A percentile compares a stretch with the other conserved stretches of the same genome.
Conservation (phyloP, 2,797 vertebrate genomes). For the Pseudochirops cupreus region DNA sequence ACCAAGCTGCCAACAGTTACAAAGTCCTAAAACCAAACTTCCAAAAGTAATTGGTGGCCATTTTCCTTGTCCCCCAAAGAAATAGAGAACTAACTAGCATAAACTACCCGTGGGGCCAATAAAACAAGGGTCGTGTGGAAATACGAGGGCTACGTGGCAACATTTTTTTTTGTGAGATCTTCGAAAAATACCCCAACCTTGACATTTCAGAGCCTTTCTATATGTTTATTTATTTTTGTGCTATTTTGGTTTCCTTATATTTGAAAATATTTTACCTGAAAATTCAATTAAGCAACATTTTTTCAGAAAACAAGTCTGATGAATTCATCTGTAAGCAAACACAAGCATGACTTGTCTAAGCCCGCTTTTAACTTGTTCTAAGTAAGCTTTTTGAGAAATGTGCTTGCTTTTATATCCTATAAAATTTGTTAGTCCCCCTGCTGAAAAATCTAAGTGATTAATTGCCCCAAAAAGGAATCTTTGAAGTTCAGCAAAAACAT, state of each 20-base stretch:
- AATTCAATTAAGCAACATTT: neutral
- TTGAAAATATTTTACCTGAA: slow-evolving; percentile 7
- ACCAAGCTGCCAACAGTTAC: neutral
- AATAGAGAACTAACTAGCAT: neutral
- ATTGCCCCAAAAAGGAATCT: neutral
- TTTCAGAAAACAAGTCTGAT: neutral
- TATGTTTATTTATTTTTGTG: neutral
- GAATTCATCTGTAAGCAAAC: slow-evolving; percentile 11
- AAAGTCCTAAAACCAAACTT: neutral
- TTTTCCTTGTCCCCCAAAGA: neutral
- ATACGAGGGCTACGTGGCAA: neutral
- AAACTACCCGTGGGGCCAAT: neutral
- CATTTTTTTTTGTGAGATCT: neutral
- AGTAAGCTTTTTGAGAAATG: neutral
- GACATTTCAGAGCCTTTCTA: neutral
- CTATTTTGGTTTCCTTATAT: neutral
- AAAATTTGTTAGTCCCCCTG: slow-evolving; percentile 17
- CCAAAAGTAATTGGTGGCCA: neutral
- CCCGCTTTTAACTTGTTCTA: neutral
- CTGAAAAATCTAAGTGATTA: slow-evolving; percentile 5
- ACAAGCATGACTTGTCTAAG: neutral
- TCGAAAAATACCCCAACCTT: neutral
- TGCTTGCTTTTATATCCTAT: neutral
- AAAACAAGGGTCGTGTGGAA: neutral
- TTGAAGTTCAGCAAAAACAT: slow-evolving; percentile 10